These are phyloP conservation scores for Eueides isabella DNA, from an alignment of 1,140 invertebrate species.

Conservation along the genomic window DNA sequence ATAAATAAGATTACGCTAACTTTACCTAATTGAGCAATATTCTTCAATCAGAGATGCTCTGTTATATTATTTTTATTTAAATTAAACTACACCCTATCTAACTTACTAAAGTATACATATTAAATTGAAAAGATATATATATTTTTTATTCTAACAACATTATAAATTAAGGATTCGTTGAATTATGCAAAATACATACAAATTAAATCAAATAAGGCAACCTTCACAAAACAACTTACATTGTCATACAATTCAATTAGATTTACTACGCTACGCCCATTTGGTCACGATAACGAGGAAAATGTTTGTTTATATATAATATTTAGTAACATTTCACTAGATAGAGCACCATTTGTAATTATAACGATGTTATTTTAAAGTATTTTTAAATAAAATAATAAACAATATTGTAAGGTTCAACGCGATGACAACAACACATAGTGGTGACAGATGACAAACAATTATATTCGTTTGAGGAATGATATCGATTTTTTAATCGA, in stretches of 20 bases:
- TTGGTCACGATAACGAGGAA: not conserved
- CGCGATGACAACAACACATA: not conserved
- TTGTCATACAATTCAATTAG: constrained; percentile 3
- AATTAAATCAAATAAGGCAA: constrained; percentile 2
- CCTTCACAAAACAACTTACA: constrained; percentile 6
- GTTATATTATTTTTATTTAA: too few species aligned
- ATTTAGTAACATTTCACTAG: not conserved
- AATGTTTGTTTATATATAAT: not conserved
- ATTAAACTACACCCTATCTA: not conserved
- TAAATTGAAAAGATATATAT: not conserved
- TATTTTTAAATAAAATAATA: constrained; percentile 6
- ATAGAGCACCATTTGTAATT: not conserved
- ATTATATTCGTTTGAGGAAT: not conserved
- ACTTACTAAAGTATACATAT: too few species aligned
- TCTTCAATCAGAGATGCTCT: too few species aligned
- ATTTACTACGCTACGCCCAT: constrained; percentile 6
- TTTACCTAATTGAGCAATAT: too few species aligned
- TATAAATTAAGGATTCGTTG: not conserved
- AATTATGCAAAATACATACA: constrained; percentile 4
- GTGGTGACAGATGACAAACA: not conserved
- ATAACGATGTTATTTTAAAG: not conserved
- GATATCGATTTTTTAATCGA: not conserved
- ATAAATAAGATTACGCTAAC: too few species aligned
- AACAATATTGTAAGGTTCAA: not conserved
- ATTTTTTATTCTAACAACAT: not conserved